Conservation (phyloP, 2,888 invertebrate genomes). For the Leptopilina syphax region DNA sequence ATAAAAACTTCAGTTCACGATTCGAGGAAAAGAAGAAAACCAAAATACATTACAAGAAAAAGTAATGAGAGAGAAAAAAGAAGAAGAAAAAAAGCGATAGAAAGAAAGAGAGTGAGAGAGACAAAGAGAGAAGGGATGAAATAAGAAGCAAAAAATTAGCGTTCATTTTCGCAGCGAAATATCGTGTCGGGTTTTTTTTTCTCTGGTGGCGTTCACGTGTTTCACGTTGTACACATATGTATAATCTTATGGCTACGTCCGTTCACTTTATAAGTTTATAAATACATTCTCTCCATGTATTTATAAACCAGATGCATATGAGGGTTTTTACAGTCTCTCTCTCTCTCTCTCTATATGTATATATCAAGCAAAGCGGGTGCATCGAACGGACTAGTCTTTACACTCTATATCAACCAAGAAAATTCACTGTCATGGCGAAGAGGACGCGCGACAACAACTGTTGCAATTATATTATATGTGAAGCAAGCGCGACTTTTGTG, state of each 20-base stretch:
- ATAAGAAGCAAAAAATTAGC: too few relatives aligned
- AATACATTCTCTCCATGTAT: constrained; percentile 18
- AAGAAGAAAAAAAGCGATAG: too few relatives aligned
- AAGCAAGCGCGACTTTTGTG: background rate
- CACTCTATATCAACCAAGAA: background rate
- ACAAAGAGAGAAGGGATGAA: background rate
- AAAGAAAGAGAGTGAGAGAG: background rate
- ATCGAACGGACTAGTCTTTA: constrained; percentile 29
- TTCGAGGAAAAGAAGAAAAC: too few relatives aligned
- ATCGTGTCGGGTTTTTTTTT: background rate
- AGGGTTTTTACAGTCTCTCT: constrained; percentile 20
- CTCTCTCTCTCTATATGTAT: too few relatives aligned
- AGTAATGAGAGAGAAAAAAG: too few relatives aligned
- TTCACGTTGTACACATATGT: background rate
- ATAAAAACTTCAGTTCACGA: too few relatives aligned
- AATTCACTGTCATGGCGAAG: constrained; percentile 31
- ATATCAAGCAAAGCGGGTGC: constrained; percentile 3
- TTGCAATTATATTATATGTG: constrained; percentile 7
- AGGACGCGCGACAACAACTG: background rate
- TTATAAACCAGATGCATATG: constrained; percentile 28
- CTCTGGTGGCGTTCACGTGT: background rate
- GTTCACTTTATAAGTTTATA: constrained; percentile 22
- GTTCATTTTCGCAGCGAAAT: background rate
- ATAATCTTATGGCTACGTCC: constrained; percentile 22
- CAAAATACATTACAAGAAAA: too few relatives aligned